Conservation (phyloP, 2,797 vertebrate species). For the Zalophus californianus region DNA sequence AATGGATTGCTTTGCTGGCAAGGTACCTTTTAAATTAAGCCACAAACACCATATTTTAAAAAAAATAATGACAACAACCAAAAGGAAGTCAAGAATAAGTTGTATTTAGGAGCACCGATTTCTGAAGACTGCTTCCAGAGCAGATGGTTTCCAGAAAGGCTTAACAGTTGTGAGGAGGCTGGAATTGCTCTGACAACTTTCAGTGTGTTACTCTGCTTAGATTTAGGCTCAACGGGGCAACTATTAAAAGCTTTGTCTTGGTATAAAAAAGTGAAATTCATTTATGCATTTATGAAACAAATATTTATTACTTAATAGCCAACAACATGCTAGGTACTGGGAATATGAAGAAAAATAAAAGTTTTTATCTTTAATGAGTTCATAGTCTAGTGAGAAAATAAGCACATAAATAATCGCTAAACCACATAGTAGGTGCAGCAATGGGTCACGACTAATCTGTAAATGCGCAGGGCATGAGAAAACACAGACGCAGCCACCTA, state of each 20-base stretch:
- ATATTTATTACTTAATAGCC: neutral
- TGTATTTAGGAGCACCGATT: neutral
- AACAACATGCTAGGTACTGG: neutral
- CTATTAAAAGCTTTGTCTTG: neutral
- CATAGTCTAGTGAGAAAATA: neutral
- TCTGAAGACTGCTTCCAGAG: neutral
- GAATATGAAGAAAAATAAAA: constrained; percentile 19
- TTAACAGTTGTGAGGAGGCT: neutral
- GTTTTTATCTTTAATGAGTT: neutral
- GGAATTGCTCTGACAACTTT: neutral
- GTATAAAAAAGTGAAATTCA: neutral
- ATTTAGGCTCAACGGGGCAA: neutral
- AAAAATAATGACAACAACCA: neutral
- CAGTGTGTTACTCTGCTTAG: neutral
- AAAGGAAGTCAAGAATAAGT: neutral
- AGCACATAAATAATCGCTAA: neutral
- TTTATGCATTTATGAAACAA: neutral
- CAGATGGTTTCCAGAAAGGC: neutral
- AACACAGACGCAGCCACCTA: neutral
- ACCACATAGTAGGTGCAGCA: neutral
- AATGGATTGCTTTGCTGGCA: neutral
- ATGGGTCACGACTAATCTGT: neutral
- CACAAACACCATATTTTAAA: neutral
- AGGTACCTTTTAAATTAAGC: neutral
- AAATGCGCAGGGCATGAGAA: neutral